Evolutionary conservation across 2,888 invertebrate species (phyloP).

Genomic region (Synergus laeviventris): DNA sequence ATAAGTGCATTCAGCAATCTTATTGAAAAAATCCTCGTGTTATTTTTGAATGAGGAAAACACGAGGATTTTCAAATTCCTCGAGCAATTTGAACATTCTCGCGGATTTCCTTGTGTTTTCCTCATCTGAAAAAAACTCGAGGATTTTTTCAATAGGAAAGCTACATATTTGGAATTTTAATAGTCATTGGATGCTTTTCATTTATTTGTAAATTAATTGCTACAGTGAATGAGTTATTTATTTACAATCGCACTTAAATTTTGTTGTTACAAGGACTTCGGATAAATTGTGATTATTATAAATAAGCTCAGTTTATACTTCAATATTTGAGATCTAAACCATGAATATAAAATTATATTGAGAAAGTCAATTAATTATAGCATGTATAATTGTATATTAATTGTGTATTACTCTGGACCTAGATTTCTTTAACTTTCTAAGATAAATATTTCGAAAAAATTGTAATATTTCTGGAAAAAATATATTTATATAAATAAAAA

Average conservation of each 20-base stretch:
- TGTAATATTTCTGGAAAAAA: not conserved
- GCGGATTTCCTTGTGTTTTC: too few relatives aligned
- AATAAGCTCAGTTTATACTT: not conserved
- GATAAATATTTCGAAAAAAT: not conserved
- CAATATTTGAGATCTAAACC: not conserved
- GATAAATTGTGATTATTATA: not conserved
- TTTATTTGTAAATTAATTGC: too few relatives aligned
- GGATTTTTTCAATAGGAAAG: too few relatives aligned
- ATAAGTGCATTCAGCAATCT: not conserved
- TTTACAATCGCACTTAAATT: too few relatives aligned
- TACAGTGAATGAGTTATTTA: too few relatives aligned
- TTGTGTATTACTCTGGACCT: not conserved
- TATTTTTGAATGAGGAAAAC: too few relatives aligned
- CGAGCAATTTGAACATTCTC: too few relatives aligned
- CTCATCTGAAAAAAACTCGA: too few relatives aligned
- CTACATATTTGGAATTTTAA: too few relatives aligned
- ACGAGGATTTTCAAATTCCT: too few relatives aligned
- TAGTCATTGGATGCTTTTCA: too few relatives aligned
- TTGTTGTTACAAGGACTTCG: not conserved
- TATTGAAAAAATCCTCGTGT: too few relatives aligned
- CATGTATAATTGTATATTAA: not conserved
- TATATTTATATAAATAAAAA: not conserved
- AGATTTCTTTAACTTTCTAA: slow-evolving; percentile 28
- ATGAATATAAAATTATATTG: slow-evolving; percentile 11
- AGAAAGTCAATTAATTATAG: slow-evolving; percentile 28